Evolutionary conservation across 2,888 invertebrate species (phyloP), one percentile per base, ranked within the genome.

Genomic region (Cheilosia vulpina): DNA sequence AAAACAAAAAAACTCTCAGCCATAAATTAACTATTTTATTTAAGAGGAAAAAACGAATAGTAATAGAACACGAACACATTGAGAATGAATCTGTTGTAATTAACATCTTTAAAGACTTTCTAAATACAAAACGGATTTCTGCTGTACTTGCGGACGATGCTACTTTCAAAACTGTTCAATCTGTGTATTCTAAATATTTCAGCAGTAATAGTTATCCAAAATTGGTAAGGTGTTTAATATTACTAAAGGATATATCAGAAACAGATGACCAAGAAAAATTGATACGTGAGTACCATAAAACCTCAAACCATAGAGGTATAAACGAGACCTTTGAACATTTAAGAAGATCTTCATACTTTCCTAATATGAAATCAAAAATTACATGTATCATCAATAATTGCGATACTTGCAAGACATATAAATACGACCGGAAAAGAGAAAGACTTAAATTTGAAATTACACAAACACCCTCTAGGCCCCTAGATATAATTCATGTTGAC

Each of bases 361-460:
- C 81, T 15, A 57, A 69, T 11, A 58, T 87, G 55, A 82, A 79
- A 73, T 34, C 17, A 11, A 24, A 41, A 27, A 87, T 78, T 2
- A 52, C 55, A 5, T 9, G 58, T 27, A 31, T 68, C 27, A 72
- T 81, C 17, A 78, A 78, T 5, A 77, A 68, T 27, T 87, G 76
- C 24, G 81, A 80, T 2, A 75, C 34, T 7, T 83, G 85, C 27
- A 52, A 83, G 19, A 73, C 55, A 1, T 17, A 76, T 0, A 88
- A 87, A 53, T 88, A 87, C 9, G 73, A 87, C 31, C 80, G 83
- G 17, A 71, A 84, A 24, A 84, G 72, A 21, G 53, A 60, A 21
- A 69, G 55, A 52, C 7, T 65, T 6, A 27, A 47, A 6, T 87
- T 45, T 9, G 47, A 76, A 66, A 55, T 69, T 9, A 50, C 82